Base-by-base conservation (phyloP, 2,888 invertebrate genomes). In the Hofmannophila pseudospretella region DNA sequence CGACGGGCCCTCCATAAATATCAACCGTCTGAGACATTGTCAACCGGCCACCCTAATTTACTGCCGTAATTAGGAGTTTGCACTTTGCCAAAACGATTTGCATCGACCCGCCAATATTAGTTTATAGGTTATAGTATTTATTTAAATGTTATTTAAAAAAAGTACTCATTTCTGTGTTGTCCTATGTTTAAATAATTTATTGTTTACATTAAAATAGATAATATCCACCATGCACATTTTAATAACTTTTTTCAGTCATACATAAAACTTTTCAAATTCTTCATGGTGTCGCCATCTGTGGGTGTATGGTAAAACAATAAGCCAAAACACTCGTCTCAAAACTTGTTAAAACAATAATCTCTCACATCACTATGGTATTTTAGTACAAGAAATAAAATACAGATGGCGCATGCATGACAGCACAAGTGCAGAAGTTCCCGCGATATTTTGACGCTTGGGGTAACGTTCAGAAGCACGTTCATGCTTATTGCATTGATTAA, bases 61-160 rank as follows among this genome's bases (percentile, higher is more conserved):
- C 82, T 78, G 77, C 79, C 65, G 82, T 84, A 84, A 85, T 85
- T 84, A 84, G 77, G 79, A 85, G 82, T 84, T 85, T 84, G 85
- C 85, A 85, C 84, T 84, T 77, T 85, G 82, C 84, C 79, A 82
- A 79, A 85, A 73, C 84, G 81, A 84, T 84, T 84, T 81, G 78
- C 80, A 81, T 82, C 82, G 82, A 16, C 36, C 22, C 20, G 38
- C 32, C 35, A 29, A 27, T 25, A 25, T 39, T 43, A 32, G 42
- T 27, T 34, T 38, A 25, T 12, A 35, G 29, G 19, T 29, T 29
- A 3, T 9, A n/a, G 23, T 23, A 4, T 23, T 23, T 23, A 23
- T n/a, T 23, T 20, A 5, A 20, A 20, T 20, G 7, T 20, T 20
- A 5, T 7, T 20, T 20, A 20, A 5, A 19, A 4, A 3, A 2